Percentiles rank a stretch among this genome's conserved stretches.
Conservation (phyloP, 2,888 invertebrate genomes). For the Athalia rosae region DNA sequence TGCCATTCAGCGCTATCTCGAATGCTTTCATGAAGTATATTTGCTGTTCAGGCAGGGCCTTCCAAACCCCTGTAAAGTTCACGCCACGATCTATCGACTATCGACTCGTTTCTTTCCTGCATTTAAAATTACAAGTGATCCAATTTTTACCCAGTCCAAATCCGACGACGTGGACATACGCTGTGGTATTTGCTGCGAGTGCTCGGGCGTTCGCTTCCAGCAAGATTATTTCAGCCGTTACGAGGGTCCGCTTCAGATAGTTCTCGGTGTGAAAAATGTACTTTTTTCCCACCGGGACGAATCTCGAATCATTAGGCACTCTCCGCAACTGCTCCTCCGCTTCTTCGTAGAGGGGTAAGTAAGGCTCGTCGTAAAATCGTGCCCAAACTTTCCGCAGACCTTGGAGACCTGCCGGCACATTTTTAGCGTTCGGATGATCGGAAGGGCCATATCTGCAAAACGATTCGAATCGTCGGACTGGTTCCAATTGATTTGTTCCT, state of each 20-base stretch:
- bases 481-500: not conserved
- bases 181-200: constrained; percentile 73
- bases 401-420: not conserved
- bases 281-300: constrained; percentile 59
- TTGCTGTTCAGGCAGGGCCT: constrained; percentile 77
- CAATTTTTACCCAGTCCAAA: constrained; percentile 73
- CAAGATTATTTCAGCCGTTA: constrained; percentile 77
- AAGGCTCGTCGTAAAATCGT: constrained; percentile 66
- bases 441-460: constrained; percentile 61
- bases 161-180: constrained; percentile 81
- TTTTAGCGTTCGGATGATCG: constrained; percentile 55
- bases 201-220: constrained; percentile 80
- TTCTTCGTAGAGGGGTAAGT: constrained; percentile 66
- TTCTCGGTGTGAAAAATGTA: constrained; percentile 69
- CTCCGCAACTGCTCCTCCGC: constrained; percentile 55
- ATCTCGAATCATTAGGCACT: constrained; percentile 63
- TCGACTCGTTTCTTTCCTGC: too few species aligned
- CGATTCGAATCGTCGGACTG: too few species aligned
- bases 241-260: constrained; percentile 68
- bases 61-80: constrained; percentile 75
- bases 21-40: constrained; percentile 80
- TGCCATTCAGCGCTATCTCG: constrained; percentile 76
- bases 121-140: too few species aligned
- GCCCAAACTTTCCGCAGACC: constrained; percentile 64
- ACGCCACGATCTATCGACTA: too few species aligned